These are phyloP conservation scores for Chrysodeixis includens DNA, from an alignment of 2,888 invertebrate species.

Conservation along the genomic window DNA sequence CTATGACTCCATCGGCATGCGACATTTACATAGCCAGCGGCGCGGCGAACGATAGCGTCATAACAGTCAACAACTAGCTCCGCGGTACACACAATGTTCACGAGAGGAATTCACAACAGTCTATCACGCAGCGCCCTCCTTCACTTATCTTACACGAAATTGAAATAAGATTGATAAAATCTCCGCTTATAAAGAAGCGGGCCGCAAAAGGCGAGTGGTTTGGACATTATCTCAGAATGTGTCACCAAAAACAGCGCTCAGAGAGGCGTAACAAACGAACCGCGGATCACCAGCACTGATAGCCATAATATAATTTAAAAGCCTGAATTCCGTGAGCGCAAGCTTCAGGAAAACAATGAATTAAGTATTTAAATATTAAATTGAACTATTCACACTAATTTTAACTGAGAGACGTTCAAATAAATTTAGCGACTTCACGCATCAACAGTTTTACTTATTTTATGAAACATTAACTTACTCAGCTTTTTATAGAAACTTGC, in stretches of 20 bases:
- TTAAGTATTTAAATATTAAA: slow-evolving; percentile 25
- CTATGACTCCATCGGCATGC: slow-evolving; percentile 85
- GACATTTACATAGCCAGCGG: slow-evolving; percentile 80
- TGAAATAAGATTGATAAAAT: slow-evolving; percentile 81
- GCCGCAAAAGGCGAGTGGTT: slow-evolving; percentile 76
- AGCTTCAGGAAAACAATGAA: slow-evolving; percentile 21
- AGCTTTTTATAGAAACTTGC: too few relatives aligned
- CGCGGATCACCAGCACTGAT: slow-evolving; percentile 68
- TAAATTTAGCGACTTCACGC: too few relatives aligned
- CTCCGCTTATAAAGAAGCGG: slow-evolving; percentile 72
- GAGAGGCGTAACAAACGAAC: slow-evolving; percentile 75
- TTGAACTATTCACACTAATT: background rate
- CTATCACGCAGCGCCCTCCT: slow-evolving; percentile 66
- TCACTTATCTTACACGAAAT: slow-evolving; percentile 75
- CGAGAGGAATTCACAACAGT: slow-evolving; percentile 40
- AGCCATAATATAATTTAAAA: slow-evolving; percentile 67
- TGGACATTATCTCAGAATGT: slow-evolving; percentile 80
- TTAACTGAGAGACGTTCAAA: too few relatives aligned
- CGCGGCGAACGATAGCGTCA: slow-evolving; percentile 67
- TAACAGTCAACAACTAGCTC: slow-evolving; percentile 41
- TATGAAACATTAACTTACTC: too few relatives aligned
- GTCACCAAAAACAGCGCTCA: slow-evolving; percentile 77
- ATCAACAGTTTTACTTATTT: too few relatives aligned
- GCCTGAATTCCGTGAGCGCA: slow-evolving; percentile 22
- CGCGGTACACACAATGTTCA: slow-evolving; percentile 29